Evolutionary conservation across 2,888 invertebrate species (phyloP), one percentile per base, ranked within the genome.

Genomic region (Oscheius sp.): DNA sequence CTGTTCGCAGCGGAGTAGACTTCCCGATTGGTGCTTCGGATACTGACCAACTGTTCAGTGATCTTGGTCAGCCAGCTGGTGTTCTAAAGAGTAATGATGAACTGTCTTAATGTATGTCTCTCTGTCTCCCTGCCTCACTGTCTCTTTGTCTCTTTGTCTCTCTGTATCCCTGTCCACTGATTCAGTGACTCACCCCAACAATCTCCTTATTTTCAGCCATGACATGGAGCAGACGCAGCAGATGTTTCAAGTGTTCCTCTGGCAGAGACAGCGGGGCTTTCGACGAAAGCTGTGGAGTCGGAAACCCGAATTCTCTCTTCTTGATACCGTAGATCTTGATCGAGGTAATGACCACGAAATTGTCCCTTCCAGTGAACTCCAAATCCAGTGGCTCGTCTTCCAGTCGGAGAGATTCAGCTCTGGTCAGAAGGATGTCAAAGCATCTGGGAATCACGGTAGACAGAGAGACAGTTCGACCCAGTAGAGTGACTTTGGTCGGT

Each of bases 391-490:
- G 65, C 10, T 10, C 29, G 5, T n/a, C 37, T 59, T 35, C 66
- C 74, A 74, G 35, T n/a, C 9, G 21, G 3, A 70, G 35, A 3
- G 74, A 55, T 51, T 78, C 68, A 1, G 48, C 21, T 32, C 73
- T 58, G 9, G 70, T 57, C 5, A 78, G 42, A 1, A 70, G 72
- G 2, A 83, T 59, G 53, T 83, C 83, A 53, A 79, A 78, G 33
- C 68, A 47, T 53, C 79, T 65, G 2, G 57, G 50, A 1, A 21
- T 42, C 9, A 60, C 37, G 3, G 76, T 62, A 2, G 21, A 13
- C 33, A 77, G 51, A 11, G 50, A 35, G 21, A 68, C 53, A 42
- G 47, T 66, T 10, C 70, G 65, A 37, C 55, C 42, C 42, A 42
- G 42, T 42, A 42, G 42, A 5, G 42, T 5, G 42, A 73, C 73